phyloP scores from a whole-genome alignment of 2,113 vertebrate genomes.

The Alligator mississippiensis region DNA sequence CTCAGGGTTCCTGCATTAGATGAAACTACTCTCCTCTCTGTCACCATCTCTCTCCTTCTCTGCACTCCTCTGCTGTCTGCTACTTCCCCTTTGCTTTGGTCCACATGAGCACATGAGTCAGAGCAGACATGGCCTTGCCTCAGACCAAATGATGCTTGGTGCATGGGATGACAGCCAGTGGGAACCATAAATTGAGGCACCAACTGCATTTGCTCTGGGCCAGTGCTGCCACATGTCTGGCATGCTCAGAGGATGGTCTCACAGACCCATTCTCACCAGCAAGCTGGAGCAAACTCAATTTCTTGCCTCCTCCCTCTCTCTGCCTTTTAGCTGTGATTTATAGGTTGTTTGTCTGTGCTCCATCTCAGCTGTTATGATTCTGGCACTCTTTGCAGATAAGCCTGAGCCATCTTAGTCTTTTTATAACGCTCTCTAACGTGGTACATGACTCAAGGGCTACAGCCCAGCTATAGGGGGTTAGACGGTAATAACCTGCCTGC shows the following conservation, averaged over 20 bases:
- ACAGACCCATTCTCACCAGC: neutral
- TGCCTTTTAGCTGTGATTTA: neutral
- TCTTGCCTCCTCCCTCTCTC: neutral
- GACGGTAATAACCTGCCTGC: no score
- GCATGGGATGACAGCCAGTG: neutral
- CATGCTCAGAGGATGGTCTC: rapidly evolving
- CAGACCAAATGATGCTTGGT: neutral
- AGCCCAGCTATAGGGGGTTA: no score
- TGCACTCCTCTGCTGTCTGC: neutral
- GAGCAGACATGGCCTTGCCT: neutral
- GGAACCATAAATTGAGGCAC: neutral
- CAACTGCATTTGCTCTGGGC: neutral
- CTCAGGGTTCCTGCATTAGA: neutral
- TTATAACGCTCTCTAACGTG: neutral
- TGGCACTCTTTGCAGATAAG: neutral
- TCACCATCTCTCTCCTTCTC: neutral
- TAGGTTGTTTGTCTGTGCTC: neutral
- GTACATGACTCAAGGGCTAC: no score
- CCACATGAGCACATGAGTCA: rapidly evolving
- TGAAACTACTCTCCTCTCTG: neutral
- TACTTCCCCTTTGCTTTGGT: neutral
- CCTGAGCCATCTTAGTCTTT: neutral
- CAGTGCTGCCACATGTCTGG: rapidly evolving
- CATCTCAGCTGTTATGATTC: rapidly evolving
- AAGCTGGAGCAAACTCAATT: neutral